Evolutionary conservation across 1,140 invertebrate genomes (phyloP), one percentile per base, ranked within the genome.

Genomic region (Cherax quadricarinatus): DNA sequence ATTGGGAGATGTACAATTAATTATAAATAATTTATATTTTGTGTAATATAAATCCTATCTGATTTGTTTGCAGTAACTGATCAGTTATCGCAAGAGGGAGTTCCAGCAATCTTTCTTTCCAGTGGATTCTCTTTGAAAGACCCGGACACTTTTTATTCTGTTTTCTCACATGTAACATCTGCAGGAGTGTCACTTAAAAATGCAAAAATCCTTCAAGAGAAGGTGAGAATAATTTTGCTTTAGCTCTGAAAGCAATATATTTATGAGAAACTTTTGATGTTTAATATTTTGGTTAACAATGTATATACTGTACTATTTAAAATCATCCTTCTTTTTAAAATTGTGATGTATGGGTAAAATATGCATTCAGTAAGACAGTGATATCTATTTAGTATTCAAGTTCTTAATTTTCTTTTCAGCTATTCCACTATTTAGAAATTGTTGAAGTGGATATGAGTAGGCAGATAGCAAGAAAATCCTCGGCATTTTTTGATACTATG

Each of bases 401-500:
- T 75, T 70, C 75, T 85, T 84, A 62, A 78, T 57, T 51, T 79
- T 62, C 83, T 83, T 95, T 94, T 93, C 94, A 97, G 96, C 95
- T 99, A n/a, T 98, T 97, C 94, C 98, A 99, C 95, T 99, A 99
- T 95, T 96, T 99, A 94, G 98, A 99, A 96, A 97, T 98, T 81
- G 97, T 99, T 57, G 99, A 99, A 96, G 97, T 99, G 93, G 97
- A 98, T 95, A 99, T 99, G 94, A 98, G 98, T 0, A 97, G 97
- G 94, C 98, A 99, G 96, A 98, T 99, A 82, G 97, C 98, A n/a
- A 97, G 98, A 92, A 98, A 99, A 95, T 99, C 98, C 9, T 98
- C 98, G 93, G 98, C 98, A 12, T 99, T 99, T 96, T 99, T 99
- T 95, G 97, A 98, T 95, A 98, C 98, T 12, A 99, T 99, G 98